Evolutionary conservation across 2,113 vertebrate species (phyloP).

Genomic region (Forbesichthys papilliferus): DNA sequence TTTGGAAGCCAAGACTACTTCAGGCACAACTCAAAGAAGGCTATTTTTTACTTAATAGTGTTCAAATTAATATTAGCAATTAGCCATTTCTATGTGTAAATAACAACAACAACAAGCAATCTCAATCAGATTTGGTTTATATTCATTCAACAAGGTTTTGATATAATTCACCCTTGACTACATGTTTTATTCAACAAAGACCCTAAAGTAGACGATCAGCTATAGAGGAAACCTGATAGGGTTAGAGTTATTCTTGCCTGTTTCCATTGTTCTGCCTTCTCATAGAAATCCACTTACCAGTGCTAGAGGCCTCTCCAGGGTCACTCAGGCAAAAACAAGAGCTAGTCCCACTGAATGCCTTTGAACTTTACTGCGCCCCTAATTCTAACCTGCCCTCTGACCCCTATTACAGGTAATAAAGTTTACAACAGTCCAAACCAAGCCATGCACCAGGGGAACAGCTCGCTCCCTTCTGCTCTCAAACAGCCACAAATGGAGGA

Average conservation of each 20-base stretch:
- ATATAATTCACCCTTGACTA: conserved; percentile 18
- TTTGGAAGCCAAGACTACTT: no score
- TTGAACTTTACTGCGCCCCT: conserved; percentile 98
- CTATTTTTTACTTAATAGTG: no score
- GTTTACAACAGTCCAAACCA: conserved; percentile 97
- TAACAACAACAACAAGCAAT: conserved; percentile 10
- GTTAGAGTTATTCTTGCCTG: conserved; percentile 38
- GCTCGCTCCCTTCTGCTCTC: conserved; percentile 52
- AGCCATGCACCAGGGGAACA: conserved; percentile 91
- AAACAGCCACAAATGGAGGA: conserved; percentile 61
- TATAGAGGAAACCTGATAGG: conserved; percentile 60
- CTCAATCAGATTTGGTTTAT: background rate
- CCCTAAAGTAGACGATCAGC: conserved; percentile 39
- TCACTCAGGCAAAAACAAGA: conserved; percentile 89
- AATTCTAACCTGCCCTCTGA: conserved; percentile 90
- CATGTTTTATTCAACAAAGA: conserved; percentile 50
- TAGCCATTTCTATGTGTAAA: no score
- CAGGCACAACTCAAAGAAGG: no score
- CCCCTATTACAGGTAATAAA: conserved; percentile 99
- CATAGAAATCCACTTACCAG: conserved; percentile 81
- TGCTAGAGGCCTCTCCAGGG: conserved; percentile 84
- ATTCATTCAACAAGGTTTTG: background rate
- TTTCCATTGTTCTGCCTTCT: conserved; percentile 77
- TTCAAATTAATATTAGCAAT: no score
- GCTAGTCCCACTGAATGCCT: conserved; percentile 88